Evolutionary conservation across 2,113 vertebrate species (phyloP).

Genomic region (Acinonyx jubatus): DNA sequence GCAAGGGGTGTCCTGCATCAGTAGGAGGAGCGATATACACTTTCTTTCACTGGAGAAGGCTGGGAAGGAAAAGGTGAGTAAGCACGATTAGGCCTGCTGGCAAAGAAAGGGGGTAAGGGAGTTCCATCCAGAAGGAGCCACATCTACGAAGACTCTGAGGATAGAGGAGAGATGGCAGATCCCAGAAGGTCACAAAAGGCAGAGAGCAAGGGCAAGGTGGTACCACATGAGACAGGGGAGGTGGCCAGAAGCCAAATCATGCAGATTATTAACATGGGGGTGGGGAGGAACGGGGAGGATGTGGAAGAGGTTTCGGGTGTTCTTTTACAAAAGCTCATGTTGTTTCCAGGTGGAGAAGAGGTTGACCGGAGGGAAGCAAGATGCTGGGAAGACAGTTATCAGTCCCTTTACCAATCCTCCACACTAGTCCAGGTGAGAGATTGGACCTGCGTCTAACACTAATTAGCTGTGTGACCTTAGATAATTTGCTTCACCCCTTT

Average conservation of each 20-base stretch:
- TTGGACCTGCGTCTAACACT: neutral
- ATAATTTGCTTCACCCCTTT: slow-evolving; percentile 64
- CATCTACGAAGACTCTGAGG: neutral
- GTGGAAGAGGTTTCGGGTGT: neutral
- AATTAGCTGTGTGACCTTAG: slow-evolving; percentile 59
- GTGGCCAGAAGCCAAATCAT: neutral
- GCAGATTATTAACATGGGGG: too few species aligned
- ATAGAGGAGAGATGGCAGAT: neutral
- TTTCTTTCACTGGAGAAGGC: neutral
- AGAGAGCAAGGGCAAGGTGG: neutral
- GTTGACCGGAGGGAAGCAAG: neutral
- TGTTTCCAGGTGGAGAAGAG: neutral
- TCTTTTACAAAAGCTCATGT: neutral
- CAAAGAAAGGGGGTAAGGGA: neutral
- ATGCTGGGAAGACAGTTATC: neutral
- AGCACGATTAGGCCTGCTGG: neutral
- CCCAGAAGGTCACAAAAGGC: neutral
- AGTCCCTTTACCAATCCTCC: neutral
- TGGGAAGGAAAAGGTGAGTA: neutral
- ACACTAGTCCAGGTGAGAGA: neutral
- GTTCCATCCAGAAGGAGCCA: neutral
- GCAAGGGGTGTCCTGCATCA: slow-evolving; percentile 71
- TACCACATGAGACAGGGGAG: neutral
- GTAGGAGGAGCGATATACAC: slow-evolving; percentile 32
- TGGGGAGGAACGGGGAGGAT: fast-evolving